phyloP scores from a whole-genome alignment of 2,888 invertebrate species.

The Apodemia mormo region DNA sequence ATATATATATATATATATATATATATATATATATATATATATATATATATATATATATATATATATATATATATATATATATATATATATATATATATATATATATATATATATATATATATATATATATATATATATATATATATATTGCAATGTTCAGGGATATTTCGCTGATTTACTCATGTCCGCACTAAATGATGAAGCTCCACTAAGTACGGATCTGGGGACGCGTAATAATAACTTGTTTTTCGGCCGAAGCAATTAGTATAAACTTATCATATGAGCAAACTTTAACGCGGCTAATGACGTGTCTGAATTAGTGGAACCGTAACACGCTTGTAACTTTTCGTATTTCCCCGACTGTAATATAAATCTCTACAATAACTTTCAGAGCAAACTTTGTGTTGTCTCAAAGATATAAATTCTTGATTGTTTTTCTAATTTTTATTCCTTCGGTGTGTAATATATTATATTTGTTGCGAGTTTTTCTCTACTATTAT shows the following conservation, averaged over 20 bases:
- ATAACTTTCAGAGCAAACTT: constrained; percentile 16
- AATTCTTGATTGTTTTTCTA: constrained; percentile 19
- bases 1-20: no score
- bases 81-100: no score
- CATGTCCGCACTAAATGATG: constrained; percentile 37
- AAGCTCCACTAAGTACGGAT: neutral
- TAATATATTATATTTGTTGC: no score
- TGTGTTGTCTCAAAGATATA: neutral
- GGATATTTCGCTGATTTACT: constrained; percentile 18
- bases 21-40: no score
- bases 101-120: no score
- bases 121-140: no score
- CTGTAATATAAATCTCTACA: constrained; percentile 19
- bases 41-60: no score
- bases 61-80: no score
- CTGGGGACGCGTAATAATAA: constrained; percentile 22
- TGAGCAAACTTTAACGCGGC: constrained; percentile 27
- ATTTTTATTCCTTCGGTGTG: constrained; percentile 1
- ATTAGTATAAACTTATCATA: constrained; percentile 41
- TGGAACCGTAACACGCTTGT: constrained; percentile 16
- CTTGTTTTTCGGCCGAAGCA: constrained; percentile 33
- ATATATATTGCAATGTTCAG: no score
- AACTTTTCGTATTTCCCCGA: constrained; percentile 20
- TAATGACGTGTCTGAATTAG: constrained; percentile 28
- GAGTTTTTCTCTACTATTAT: no score